Percentiles rank a stretch among this genome's conserved stretches.
Conservation (phyloP, 1,140 invertebrate species). For the Asobara japonica region DNA sequence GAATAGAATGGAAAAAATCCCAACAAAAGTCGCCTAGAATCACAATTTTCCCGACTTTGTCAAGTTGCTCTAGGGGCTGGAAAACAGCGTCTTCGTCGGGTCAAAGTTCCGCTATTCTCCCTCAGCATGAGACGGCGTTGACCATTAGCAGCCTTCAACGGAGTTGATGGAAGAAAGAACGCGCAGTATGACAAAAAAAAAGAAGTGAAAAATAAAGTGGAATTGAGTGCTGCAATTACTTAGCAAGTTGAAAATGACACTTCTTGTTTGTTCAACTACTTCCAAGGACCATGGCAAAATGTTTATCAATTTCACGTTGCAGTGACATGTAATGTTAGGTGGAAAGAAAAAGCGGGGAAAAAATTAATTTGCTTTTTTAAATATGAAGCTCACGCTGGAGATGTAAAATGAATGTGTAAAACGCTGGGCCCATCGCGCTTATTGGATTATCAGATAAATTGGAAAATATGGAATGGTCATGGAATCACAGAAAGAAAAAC, state of each 20-base stretch:
- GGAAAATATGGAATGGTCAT: constrained; percentile 64
- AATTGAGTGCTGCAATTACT: neutral
- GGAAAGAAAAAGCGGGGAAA: neutral
- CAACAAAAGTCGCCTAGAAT: constrained; percentile 9
- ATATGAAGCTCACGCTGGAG: neutral
- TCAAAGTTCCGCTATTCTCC: constrained; percentile 20
- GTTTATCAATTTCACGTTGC: neutral
- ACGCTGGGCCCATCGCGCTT: too few relatives aligned
- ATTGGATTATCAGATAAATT: neutral
- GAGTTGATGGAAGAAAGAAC: constrained; percentile 9
- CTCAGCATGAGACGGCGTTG: constrained; percentile 34
- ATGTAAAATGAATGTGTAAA: neutral
- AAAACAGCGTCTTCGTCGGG: constrained; percentile 18
- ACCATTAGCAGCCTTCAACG: constrained; percentile 39
- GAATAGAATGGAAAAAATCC: constrained; percentile 6
- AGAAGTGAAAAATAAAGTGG: constrained; percentile 20
- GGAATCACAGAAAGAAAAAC: constrained; percentile 66
- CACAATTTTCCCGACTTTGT: neutral
- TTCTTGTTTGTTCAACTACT: neutral
- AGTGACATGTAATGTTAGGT: neutral
- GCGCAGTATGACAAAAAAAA: constrained; percentile 22
- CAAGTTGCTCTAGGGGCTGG: constrained; percentile 3
- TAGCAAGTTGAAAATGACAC: neutral
- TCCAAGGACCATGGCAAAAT: neutral
- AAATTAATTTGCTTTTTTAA: neutral